Conservation (phyloP, 2,888 invertebrate species). For the Melanotus villosus region DNA sequence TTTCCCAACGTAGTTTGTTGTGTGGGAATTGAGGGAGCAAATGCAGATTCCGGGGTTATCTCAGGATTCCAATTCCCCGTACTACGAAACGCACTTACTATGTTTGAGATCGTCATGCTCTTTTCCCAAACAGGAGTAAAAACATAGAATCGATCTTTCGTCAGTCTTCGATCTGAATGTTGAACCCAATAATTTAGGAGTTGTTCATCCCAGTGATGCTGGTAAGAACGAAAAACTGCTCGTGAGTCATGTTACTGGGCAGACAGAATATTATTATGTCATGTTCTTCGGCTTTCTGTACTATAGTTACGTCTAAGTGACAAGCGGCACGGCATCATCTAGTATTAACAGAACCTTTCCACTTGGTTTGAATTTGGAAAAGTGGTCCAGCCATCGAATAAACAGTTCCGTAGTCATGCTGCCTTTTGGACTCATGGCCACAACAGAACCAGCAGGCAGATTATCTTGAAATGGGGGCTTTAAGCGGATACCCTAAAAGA, state of each 20-base stretch:
- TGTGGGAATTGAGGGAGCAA: too few species aligned
- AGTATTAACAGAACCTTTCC: neutral
- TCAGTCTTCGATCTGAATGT: neutral
- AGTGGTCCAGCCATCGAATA: slow-evolving; percentile 12
- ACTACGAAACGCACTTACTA: neutral
- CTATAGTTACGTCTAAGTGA: neutral
- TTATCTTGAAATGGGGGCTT: neutral
- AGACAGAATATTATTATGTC: neutral
- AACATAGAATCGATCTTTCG: neutral
- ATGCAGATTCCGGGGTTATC: too few species aligned
- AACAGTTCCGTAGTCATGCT: slow-evolving; percentile 55
- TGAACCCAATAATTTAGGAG: neutral
- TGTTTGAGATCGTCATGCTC: neutral
- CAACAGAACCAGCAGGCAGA: neutral
- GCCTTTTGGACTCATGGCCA: slow-evolving; percentile 18
- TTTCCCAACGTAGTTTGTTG: too few species aligned
- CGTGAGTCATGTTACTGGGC: neutral
- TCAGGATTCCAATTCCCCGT: neutral
- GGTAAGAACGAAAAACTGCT: neutral
- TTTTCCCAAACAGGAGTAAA: too few species aligned
- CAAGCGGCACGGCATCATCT: neutral
- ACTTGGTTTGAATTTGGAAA: neutral
- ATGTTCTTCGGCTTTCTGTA: neutral
- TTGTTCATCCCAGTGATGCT: neutral
- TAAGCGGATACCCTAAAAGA: neutral